phyloP scores from a whole-genome alignment of 1,140 invertebrate genomes.

The Phymastichus coffea region DNA sequence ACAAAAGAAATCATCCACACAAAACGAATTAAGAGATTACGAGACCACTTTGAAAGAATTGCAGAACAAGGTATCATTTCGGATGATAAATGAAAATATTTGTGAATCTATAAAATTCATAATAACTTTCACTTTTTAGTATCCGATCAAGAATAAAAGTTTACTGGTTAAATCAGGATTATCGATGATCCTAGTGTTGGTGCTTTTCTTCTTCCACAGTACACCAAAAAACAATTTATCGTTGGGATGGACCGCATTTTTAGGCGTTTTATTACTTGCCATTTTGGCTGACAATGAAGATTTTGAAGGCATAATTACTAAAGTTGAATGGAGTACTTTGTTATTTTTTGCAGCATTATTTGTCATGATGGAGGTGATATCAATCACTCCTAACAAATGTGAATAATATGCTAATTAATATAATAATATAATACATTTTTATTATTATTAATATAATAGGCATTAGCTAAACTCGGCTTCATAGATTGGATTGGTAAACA shows the following conservation, averaged over 20 bases:
- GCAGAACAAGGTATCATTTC: slow-evolving; percentile 70
- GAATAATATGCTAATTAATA: too few species aligned
- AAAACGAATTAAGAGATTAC: too few species aligned
- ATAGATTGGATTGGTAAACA: slow-evolving; percentile 73
- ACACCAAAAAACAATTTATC: slow-evolving; percentile 73
- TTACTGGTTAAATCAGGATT: slow-evolving; percentile 75
- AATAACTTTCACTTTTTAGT: too few species aligned
- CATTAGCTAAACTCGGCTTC: slow-evolving; percentile 67
- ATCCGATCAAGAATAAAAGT: slow-evolving; percentile 73
- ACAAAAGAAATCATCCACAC: too few species aligned
- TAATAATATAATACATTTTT: too few species aligned
- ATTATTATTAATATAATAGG: too few species aligned
- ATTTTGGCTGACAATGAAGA: slow-evolving; percentile 77
- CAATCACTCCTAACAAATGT: too few species aligned
- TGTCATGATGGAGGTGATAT: slow-evolving; percentile 85
- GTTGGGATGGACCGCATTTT: slow-evolving; percentile 80
- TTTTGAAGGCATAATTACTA: slow-evolving; percentile 75
- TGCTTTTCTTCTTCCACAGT: slow-evolving; percentile 81
- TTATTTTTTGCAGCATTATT: slow-evolving; percentile 88
- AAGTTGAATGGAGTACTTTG: slow-evolving; percentile 87
- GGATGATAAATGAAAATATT: too few species aligned
- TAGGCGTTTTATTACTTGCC: slow-evolving; percentile 75
- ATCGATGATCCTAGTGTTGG: slow-evolving; percentile 71
- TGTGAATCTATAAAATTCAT: too few species aligned
- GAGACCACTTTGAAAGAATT: slow-evolving; percentile 71